Evolutionary conservation across 2,797 vertebrate genomes (phyloP), one percentile per base, ranked within the genome.

Genomic region (Halcyon chelicuti): DNA sequence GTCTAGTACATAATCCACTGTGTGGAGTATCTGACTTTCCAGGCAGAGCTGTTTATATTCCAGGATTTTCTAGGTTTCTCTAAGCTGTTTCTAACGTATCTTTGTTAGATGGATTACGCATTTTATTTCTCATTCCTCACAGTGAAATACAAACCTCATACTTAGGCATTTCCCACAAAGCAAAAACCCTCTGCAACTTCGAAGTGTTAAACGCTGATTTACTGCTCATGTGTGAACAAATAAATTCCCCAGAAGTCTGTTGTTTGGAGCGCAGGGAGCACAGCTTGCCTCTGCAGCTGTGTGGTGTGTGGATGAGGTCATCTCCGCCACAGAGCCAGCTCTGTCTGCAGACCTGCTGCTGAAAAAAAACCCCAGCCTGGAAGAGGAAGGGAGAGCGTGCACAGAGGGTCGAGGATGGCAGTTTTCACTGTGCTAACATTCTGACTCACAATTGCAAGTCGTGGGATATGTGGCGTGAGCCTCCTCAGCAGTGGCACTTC

Each of bases 91-190:
- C 67, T 85, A 66, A 58, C 20, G 3, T 86, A 52, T 84, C 88
- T 94, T 86, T 91, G 67, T 94, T 91, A 93, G 86, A 39, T 67
- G 82, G 83, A 90, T 92, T 94, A 86, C 52, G 47, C 67, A 55
- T 94, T 88, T 96, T 87, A 83, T 60, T 31, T 85, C 68, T 88
- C 66, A 63, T 88, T 96, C 75, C 72, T 87, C 40, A 58, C 54
- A 89, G 77, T 82, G 93, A 96, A 96, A 95, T 77, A 85, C 70
- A 94, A 95, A 83, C 94, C 74, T 90, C n/a, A 19, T 54, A 86
- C 66, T 86, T 88, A 88, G 75, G 75, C 90, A 93, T 97, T 97
- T 96, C 93, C 88, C 94, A 94, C 60, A 94, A 93, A 96, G 74
- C 63, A 77, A 81, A 88, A 88, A 39, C 62, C 51, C 42, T 66